Evolutionary conservation across 2,888 invertebrate genomes (phyloP), one percentile per base, ranked within the genome.

Genomic region (Phania funesta): DNA sequence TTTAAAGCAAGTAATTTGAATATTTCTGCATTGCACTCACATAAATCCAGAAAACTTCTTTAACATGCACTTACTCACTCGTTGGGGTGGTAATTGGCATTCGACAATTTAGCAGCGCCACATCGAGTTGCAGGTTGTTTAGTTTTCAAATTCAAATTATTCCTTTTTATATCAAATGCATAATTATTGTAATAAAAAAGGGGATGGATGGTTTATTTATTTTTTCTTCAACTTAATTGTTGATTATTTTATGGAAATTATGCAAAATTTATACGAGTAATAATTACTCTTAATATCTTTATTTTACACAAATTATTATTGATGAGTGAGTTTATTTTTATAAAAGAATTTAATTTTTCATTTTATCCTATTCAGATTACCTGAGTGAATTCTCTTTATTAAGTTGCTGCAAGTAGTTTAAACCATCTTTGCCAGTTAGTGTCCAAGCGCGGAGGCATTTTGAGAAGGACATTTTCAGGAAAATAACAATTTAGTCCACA

Each of bases 1-100:
- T 81, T 70, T 29, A 48, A 32, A 20, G 35, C 6, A 54, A 54
- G 60, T 75, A 71, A 80, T 80, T 76, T 70, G 65, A 80, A 80
- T 71, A 65, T 62, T 65, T 71, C n/a, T 52, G 26, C 29, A 50
- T 50, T 80, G 70, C 26, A 74, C 60, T 22, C 41, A 54, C 4
- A 22, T 18, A 32, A 16, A 32, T 6, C 22, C 16, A 20, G 20
- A 54, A 44, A 38, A 22, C 38, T 32, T 20, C 20, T 52, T 18
- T 18, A 54, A 56, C 56, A 54, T 11, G 29, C 18, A 56, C n/a
- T 20, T 20, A 20, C 9, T 26, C 35, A 56, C 16, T 35, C 16
- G 52, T 41, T 73, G 71, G n/a, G 29, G 16, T 29, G 52, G 71
- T 20, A 73, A 73, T 52, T 41, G 62, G 50, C 62, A 29, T 62